Percentiles rank a stretch among this genome's conserved stretches.
These are phyloP conservation scores for Mormyrops boulengeri DNA, from an alignment of 2,797 vertebrate genomes.

Conservation along the genomic window DNA sequence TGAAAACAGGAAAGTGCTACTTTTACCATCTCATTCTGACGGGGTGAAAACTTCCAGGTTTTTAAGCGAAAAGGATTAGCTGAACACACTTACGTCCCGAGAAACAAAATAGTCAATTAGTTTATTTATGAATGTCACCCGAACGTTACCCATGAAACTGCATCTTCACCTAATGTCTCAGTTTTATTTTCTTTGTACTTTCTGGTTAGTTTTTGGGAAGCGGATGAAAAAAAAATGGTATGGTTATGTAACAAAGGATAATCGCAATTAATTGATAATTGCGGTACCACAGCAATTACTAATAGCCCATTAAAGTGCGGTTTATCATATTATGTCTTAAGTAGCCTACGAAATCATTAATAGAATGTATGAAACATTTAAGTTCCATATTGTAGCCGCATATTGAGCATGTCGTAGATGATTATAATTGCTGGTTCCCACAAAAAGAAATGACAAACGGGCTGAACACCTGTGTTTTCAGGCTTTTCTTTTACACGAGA, in stretches of 20 bases:
- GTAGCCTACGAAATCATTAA: neutral
- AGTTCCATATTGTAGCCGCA: neutral
- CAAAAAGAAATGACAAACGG: neutral
- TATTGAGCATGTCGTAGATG: neutral
- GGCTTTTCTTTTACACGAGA: neutral
- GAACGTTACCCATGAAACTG: neutral
- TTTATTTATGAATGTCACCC: constrained; percentile 44
- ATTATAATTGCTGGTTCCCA: neutral
- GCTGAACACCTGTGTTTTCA: neutral
- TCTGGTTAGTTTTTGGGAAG: neutral
- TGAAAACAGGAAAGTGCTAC: constrained; percentile 59
- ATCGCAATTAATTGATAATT: neutral
- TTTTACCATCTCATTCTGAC: constrained; percentile 64
- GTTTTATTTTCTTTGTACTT: neutral
- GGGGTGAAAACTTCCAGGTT: constrained; percentile 67
- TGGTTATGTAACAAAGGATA: neutral
- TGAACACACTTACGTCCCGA: constrained; percentile 72
- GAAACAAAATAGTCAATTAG: constrained; percentile 61
- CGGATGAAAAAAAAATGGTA: neutral
- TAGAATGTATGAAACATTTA: neutral
- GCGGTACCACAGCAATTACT: neutral
- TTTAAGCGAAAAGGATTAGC: constrained; percentile 62
- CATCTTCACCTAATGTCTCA: neutral
- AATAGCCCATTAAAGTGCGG: neutral
- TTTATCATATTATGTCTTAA: neutral